phyloP scores from a whole-genome alignment of 1,140 invertebrate species.

The Frieseomelitta varia region DNA sequence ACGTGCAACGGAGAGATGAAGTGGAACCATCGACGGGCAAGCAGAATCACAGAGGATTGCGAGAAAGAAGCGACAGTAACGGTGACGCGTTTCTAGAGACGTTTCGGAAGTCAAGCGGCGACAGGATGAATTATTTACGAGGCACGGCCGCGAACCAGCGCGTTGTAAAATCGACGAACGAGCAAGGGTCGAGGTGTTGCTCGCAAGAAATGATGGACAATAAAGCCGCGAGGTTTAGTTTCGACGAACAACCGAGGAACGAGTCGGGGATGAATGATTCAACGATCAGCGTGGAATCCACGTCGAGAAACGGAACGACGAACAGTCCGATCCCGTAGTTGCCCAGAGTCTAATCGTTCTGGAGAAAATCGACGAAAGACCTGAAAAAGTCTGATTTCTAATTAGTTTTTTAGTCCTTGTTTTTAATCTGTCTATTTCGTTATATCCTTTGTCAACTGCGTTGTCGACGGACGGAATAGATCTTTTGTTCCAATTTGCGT shows the following conservation, averaged over 20 bases:
- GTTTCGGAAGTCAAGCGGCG: not conserved
- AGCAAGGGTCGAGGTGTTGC: not conserved
- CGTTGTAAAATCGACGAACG: not conserved
- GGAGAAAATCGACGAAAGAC: not conserved
- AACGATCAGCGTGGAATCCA: not conserved
- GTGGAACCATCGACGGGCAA: not conserved
- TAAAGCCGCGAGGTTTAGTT: not conserved
- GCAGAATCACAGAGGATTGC: no score
- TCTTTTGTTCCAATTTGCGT: not conserved
- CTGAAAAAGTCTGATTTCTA: not conserved
- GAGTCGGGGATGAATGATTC: slow-evolving; percentile 23
- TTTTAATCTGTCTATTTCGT: not conserved
- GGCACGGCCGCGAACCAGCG: no score
- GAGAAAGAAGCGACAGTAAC: not conserved
- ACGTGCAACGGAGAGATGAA: not conserved
- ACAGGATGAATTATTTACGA: not conserved
- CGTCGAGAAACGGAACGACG: not conserved
- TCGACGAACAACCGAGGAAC: not conserved
- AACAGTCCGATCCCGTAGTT: not conserved
- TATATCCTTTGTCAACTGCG: not conserved
- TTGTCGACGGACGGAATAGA: not conserved
- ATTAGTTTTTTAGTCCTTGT: not conserved
- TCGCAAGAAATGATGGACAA: not conserved
- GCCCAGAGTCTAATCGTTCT: not conserved
- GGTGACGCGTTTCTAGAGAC: no score